These are phyloP conservation scores for Cynodonichthys magdalenae DNA, from an alignment of 2,797 vertebrate species.

Conservation along the genomic window DNA sequence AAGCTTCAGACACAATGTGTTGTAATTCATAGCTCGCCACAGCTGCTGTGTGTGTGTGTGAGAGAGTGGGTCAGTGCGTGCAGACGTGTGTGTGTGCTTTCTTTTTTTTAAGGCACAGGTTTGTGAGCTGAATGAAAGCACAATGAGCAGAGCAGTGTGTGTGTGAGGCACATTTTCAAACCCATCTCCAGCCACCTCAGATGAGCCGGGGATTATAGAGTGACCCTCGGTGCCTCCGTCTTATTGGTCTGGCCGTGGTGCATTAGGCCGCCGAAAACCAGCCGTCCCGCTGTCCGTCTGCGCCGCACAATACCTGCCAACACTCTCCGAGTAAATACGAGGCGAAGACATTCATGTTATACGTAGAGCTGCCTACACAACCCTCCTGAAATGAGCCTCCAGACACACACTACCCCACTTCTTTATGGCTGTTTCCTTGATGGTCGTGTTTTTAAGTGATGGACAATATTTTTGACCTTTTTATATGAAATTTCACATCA, in stretches of 20 bases:
- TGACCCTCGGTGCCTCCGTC: slow-evolving; percentile 97
- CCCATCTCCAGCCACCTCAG: slow-evolving; percentile 93
- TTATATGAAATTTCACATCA: too few species aligned
- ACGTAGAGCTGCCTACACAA: background rate
- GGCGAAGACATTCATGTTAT: slow-evolving; percentile 26
- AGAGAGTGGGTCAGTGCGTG: slow-evolving; percentile 68
- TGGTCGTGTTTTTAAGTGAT: too few species aligned
- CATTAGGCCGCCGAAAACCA: slow-evolving; percentile 93
- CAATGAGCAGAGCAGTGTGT: slow-evolving; percentile 70
- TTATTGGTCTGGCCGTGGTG: slow-evolving; percentile 95
- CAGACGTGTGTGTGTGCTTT: slow-evolving; percentile 13
- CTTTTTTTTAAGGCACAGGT: slow-evolving; percentile 42
- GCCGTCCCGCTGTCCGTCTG: slow-evolving; percentile 74
- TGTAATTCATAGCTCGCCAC: slow-evolving; percentile 96
- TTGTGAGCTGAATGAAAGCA: slow-evolving; percentile 39
- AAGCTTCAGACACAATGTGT: slow-evolving; percentile 86
- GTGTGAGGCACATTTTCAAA: slow-evolving; percentile 93
- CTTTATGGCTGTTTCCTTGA: too few species aligned
- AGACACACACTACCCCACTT: background rate
- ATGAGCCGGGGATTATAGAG: slow-evolving; percentile 97
- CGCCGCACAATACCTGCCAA: slow-evolving; percentile 30
- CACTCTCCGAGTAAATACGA: background rate
- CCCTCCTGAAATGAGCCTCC: slow-evolving; percentile 8
- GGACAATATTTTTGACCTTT: too few species aligned
- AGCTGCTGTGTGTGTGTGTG: slow-evolving; percentile 66